These are phyloP conservation scores for Hippocampus zosterae DNA, from an alignment of 2,113 vertebrate genomes.

Conservation along the genomic window DNA sequence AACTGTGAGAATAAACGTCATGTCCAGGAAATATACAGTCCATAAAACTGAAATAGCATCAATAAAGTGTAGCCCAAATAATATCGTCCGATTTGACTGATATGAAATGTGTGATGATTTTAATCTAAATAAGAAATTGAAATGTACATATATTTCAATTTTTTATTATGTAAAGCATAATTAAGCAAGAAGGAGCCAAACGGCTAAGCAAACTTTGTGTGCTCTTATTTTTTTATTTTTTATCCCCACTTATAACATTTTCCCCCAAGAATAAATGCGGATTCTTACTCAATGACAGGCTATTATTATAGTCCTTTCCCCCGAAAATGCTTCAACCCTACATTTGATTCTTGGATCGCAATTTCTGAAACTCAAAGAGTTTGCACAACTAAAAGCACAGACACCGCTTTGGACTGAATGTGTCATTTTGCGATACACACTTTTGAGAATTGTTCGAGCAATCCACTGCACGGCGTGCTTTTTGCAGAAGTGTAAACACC, in stretches of 20 bases:
- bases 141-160: no score
- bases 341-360: no score
- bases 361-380: no score
- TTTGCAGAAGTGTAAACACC: no score
- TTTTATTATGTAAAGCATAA: background rate
- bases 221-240: background rate
- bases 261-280: background rate
- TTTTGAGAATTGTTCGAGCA: no score
- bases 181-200: slow-evolving; percentile 1
- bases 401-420: no score
- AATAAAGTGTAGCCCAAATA: slow-evolving; percentile 9
- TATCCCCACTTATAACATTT: background rate
- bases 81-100: background rate
- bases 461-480: no score
- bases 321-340: no score
- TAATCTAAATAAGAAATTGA: slow-evolving; percentile 12
- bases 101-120: slow-evolving; percentile 7
- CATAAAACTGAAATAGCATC: slow-evolving; percentile 9
- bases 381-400: no score
- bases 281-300: background rate
- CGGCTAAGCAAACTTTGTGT: slow-evolving; percentile 23
- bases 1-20: slow-evolving; percentile 26
- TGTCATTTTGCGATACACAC: no score
- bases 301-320: no score
- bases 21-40: slow-evolving; percentile 23